phyloP scores from a whole-genome alignment of 1,140 invertebrate species.

The Heliconius melpomene region DNA sequence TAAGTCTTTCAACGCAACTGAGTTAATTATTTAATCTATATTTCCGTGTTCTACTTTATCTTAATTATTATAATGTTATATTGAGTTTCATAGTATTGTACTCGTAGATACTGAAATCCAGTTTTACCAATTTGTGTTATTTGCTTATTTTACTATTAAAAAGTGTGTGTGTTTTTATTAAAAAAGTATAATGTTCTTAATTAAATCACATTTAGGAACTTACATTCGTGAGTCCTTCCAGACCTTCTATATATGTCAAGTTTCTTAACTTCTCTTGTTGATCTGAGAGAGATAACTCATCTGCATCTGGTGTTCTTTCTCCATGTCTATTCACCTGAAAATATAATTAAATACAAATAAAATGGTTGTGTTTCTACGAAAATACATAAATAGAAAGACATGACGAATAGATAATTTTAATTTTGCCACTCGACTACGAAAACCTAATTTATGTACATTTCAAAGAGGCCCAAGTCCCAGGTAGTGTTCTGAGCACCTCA shows the following conservation, averaged over 20 bases:
- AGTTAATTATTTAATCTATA: conserved; percentile 3
- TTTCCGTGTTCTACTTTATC: not conserved
- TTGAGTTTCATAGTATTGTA: not conserved
- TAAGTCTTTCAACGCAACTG: not conserved
- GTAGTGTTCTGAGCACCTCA: no score
- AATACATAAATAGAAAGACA: no score
- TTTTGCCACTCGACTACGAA: no score
- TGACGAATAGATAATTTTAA: no score
- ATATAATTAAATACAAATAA: not conserved
- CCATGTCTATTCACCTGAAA: conserved; percentile 66
- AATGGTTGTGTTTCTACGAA: no score
- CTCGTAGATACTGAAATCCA: no score
- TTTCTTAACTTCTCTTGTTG: conserved; percentile 59
- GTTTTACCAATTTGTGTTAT: no score
- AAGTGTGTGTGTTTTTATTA: no score
- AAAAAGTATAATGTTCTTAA: no score
- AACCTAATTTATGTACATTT: no score
- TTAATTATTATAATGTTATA: not conserved
- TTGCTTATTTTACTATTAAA: no score
- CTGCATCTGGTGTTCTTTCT: conserved; percentile 64
- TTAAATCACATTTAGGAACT: conserved; percentile 34
- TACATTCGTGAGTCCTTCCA: conserved; percentile 69
- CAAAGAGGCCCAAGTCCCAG: no score
- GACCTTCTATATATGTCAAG: conserved; percentile 63
- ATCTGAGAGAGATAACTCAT: conserved; percentile 65